A percentile compares a stretch with the other conserved stretches of the same genome.
phyloP scores from a whole-genome alignment of 2,888 invertebrate species.

The Xylota segnis region DNA sequence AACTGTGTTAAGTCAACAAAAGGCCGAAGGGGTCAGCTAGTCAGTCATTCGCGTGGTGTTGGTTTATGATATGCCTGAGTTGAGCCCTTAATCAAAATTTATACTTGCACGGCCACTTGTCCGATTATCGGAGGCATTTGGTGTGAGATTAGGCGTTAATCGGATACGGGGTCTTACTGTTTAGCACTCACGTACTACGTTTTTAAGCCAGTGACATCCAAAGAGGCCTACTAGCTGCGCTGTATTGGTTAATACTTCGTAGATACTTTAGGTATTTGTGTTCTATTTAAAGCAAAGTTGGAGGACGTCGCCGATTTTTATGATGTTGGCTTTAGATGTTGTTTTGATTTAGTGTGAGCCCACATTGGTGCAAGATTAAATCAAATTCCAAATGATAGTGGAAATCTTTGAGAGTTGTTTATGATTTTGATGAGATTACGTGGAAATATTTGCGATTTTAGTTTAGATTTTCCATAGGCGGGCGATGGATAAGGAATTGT shows the following conservation, averaged over 20 bases:
- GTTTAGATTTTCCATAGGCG: neutral
- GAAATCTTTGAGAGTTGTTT: slow-evolving; percentile 4
- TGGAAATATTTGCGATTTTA: neutral
- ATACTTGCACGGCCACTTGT: slow-evolving; percentile 29
- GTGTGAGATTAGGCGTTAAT: slow-evolving; percentile 52
- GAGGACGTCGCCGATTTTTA: slow-evolving; percentile 44
- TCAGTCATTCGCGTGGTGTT: slow-evolving; percentile 12
- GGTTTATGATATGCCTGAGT: neutral
- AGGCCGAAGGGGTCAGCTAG: neutral
- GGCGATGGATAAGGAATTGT: neutral
- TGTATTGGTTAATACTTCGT: neutral
- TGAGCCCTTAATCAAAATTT: slow-evolving; percentile 18
- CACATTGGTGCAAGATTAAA: slow-evolving; percentile 8
- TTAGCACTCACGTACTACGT: slow-evolving; percentile 34
- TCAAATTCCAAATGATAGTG: neutral
- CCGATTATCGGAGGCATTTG: slow-evolving; percentile 44
- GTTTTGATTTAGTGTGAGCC: neutral
- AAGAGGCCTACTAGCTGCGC: neutral
- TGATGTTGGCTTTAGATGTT: slow-evolving; percentile 5
- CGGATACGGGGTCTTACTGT: slow-evolving; percentile 14
- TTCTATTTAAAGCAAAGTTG: neutral
- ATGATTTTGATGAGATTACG: neutral
- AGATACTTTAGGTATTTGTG: neutral
- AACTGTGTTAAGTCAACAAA: slow-evolving; percentile 37
- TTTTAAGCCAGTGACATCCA: neutral